Base-by-base conservation (phyloP, 1,140 invertebrate genomes). In the Caligus rogercresseyi region DNA sequence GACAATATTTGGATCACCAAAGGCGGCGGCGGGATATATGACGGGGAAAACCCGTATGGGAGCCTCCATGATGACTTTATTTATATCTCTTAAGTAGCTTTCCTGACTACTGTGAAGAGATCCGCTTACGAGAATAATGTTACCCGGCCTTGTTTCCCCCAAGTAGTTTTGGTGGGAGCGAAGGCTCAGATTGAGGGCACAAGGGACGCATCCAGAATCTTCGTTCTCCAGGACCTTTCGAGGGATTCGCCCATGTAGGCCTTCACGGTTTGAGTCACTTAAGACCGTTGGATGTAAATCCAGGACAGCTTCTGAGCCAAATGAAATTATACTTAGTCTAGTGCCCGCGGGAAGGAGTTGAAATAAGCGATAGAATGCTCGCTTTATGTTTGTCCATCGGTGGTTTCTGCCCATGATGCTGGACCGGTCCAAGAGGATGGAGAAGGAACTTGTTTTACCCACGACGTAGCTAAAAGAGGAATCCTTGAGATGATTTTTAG, bases 221-320 rank as follows among this genome's bases (percentile, higher is more conserved):
- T 59, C 19, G 15, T 56, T 20, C n/a, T 18, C 16, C n/a, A 16
- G n/a, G n/a, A 55, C 31, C 25, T 43, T 60, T 19, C 68, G 61
- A 20, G 70, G 70, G 57, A 71, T 70, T 25, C 70, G 61, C 13
- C 70, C 70, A 60, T 70, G 65, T 16, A 71, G 63, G 31, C 67
- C 67, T 51, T 71, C 70, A 20, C 70, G 62, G 60, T 71, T 71
- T n/a, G 66, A 65, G 25, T 67, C 65, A 14, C 61, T 69, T 52
- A 71, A 65, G 3, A 66, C 59, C 2, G 69, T 69, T 25, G 69
- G 63, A 16, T 69, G 69, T 13, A 71, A 61, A 62, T 65, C 66
- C 14, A 67, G 25, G 11, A 64, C 64, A 24, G 65, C 61, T n/a
- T 67, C 67, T n/a, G 31, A 53, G n/a, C 68, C 68, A 56, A 66